Percentiles rank a stretch among this genome's conserved stretches.
Evolutionary conservation across 1,140 invertebrate genomes (phyloP).

Genomic region (Tetragnatha versicolor): DNA sequence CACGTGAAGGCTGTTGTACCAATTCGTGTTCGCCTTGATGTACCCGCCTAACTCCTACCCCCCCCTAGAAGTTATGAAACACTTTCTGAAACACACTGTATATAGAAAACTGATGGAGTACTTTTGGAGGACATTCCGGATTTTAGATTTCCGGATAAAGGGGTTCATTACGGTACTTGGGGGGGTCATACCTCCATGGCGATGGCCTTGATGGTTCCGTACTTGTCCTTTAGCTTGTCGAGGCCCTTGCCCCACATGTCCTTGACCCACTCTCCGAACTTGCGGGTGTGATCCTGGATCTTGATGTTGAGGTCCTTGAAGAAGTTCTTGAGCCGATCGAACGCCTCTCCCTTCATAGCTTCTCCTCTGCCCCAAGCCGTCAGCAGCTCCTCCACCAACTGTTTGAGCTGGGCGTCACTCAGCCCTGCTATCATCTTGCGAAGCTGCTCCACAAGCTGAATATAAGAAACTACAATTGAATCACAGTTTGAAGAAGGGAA

Average conservation of each 20-base stretch:
- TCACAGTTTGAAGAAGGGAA: no score
- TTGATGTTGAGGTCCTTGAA: slow-evolving; percentile 45
- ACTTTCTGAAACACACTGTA: no score
- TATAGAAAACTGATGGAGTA: no score
- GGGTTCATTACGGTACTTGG: neutral
- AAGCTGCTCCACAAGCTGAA: neutral
- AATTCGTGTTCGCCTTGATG: no score
- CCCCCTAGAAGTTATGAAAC: no score
- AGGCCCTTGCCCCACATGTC: slow-evolving; percentile 29
- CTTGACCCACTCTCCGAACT: slow-evolving; percentile 32
- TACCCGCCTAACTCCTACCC: no score
- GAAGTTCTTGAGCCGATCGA: slow-evolving; percentile 38
- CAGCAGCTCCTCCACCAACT: neutral
- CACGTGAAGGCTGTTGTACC: no score
- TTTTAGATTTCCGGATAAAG: no score
- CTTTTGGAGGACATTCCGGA: no score
- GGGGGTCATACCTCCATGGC: slow-evolving; percentile 33
- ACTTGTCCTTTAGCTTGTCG: slow-evolving; percentile 45
- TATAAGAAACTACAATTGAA: neutral
- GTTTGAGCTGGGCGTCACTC: slow-evolving; percentile 8
- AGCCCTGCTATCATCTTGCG: neutral
- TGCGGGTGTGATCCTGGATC: slow-evolving; percentile 40
- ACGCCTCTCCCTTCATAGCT: neutral
- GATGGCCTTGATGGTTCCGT: slow-evolving; percentile 39
- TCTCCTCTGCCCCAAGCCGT: neutral